Base-by-base conservation (phyloP, 2,797 vertebrate genomes). In the Babyrousa celebensis region DNA sequence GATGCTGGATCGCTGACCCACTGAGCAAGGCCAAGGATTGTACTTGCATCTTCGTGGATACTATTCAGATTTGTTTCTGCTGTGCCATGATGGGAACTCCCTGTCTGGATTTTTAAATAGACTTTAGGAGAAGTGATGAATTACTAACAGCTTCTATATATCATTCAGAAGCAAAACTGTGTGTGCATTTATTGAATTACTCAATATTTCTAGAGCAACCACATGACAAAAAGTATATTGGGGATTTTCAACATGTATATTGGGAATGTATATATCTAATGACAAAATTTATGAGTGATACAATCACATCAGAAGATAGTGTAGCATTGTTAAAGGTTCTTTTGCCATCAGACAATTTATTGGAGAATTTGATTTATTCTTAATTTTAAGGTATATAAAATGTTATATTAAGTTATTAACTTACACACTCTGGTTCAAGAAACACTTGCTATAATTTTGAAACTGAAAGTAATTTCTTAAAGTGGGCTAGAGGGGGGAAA, bases 321-420 rank as follows among this genome's bases (percentile, higher is more conserved):
- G 3, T 23, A 23, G 27, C 92, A 36, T 40, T 36, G 2, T 40
- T 54, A 65, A 78, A 82, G 2, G 0, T 12, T 91, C 3, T 68
- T 72, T 87, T 74, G 6, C 12, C n/a, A 25, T 78, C 6, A 74
- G 29, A 70, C 5, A 83, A 74, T 60, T 40, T 77, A 48, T 29
- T 36, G 36, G 16, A 82, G 0, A 58, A 60, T 72, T 75, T 68
- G 75, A 78, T 0, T 63, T 43, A 54, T 56, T 90, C 20, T 74
- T 68, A 63, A 32, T 79, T 85, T 85, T 90, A 86, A 74, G 18
- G 17, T 52, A 74, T 36, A 52, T 3, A 71, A 32, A 4, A 14
- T 54, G 14, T 85, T 90, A 60, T 62, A 74, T 68, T 79, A 89
- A 75, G 52, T 36, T 93, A 62, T 93, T 90, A 60, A 80, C 20